Percentiles rank a stretch among this genome's conserved stretches.
Conservation (phyloP, 2,797 vertebrate species). For the Hippoglossus hippoglossus region DNA sequence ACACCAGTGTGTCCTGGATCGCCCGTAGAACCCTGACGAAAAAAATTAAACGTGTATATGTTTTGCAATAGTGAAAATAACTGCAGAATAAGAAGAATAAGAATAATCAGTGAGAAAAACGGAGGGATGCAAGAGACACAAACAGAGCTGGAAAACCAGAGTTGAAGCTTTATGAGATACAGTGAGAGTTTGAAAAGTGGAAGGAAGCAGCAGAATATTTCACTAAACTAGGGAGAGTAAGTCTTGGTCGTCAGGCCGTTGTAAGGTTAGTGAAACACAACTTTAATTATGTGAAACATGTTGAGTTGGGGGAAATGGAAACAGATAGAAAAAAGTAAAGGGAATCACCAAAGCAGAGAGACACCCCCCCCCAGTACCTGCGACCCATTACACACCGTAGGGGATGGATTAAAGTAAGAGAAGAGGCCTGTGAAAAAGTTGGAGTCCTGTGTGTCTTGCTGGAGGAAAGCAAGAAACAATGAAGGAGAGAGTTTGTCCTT, state of each 20-base stretch:
- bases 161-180: not conserved
- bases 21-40: conserved; percentile 79
- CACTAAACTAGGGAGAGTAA: not conserved
- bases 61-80: not conserved
- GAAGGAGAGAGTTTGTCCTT: conserved; percentile 29
- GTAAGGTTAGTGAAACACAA: not conserved
- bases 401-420: conserved; percentile 70
- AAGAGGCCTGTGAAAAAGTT: conserved; percentile 71
- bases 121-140: not conserved
- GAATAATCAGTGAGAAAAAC: not conserved
- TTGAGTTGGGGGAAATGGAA: not conserved
- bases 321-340: not conserved
- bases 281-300: not conserved
- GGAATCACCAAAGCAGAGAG: conserved; percentile 43
- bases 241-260: too few relatives aligned
- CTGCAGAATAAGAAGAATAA: not conserved
- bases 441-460: conserved; percentile 72
- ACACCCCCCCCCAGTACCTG: conserved; percentile 52
- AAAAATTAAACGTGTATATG: too few relatives aligned
- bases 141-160: not conserved
- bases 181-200: not conserved
- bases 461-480: conserved; percentile 58
- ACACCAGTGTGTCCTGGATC: conserved; percentile 80
- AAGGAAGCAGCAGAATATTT: not conserved
- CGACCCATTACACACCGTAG: conserved; percentile 57